Evolutionary conservation across 2,888 invertebrate species (phyloP), one percentile per base, ranked within the genome.

Genomic region (Emesis furor): DNA sequence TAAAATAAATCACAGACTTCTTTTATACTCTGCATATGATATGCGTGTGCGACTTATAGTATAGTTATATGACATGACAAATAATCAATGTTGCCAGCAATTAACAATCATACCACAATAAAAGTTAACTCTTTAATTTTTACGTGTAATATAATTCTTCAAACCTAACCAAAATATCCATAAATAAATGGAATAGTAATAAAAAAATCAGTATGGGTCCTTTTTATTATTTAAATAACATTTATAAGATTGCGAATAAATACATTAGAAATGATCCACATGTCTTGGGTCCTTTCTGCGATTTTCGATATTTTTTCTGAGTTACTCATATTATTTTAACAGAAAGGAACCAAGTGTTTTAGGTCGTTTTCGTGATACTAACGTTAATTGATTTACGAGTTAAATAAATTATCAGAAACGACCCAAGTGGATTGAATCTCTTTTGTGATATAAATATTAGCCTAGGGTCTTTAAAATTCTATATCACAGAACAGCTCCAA

Each of bases 401-500:
- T 37, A 51, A 72, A 39, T 51, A 30, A 51, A 72, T 72, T 69
- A n/a, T 42, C 69, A 71, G 71, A 72, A 72, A 72, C 46, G 72
- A 46, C 72, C 72, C 46, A 72, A 8, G 72, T 72, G 30, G 32
- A 55, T 73, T 51, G n/a, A 30, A 73, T 73, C 73, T 73, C 35
- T 55, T 73, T 73, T 55, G 73, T 73, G 12, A 73, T 73, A 73
- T 55, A 35, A 14, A 46, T 51, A 46, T 72, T 51, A 46, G 14
- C 51, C 72, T 72, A 72, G 72, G 72, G n/a, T 72, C 71, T 71
- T 71, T 71, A 42, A 71, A 71, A 46, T 14, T 71, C 46, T 71
- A 17, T 46, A 51, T 51, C 72, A 46, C 72, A 72, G 51, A 72
- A 72, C 42, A 51, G 55, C 14, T 72, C 46, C 72, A 51, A 72